Percentiles rank a stretch among this genome's conserved stretches.
These are phyloP conservation scores for Eleginops maclovinus DNA, from an alignment of 2,113 vertebrate species.

Conservation along the genomic window DNA sequence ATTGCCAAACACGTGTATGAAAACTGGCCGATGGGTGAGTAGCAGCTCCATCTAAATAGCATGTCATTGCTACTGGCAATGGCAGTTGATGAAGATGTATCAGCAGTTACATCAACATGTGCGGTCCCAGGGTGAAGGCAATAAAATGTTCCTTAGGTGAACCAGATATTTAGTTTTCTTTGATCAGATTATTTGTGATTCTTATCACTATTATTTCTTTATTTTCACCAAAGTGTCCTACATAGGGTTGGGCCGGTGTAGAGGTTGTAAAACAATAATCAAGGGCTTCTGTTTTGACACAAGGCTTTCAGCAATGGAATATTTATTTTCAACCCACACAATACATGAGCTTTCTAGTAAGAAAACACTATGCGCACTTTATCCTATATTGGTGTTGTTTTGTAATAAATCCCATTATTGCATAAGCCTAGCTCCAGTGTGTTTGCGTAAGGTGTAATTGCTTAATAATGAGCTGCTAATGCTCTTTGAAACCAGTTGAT, in stretches of 20 bases:
- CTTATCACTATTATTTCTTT: background rate
- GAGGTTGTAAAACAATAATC: no score
- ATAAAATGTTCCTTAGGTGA: background rate
- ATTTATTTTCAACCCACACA: no score
- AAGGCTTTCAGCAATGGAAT: no score
- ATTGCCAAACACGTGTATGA: constrained; percentile 98
- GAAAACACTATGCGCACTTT: no score
- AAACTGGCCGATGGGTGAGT: constrained; percentile 99
- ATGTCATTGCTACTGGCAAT: background rate
- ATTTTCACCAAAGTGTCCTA: background rate
- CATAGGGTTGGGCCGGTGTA: no score
- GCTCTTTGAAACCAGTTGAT: constrained; percentile 11
- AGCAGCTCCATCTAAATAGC: constrained; percentile 41
- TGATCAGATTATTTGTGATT: background rate
- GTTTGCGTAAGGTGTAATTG: constrained; percentile 7
- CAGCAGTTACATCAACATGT: background rate
- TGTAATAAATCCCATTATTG: constrained; percentile 9
- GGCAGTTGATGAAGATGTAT: background rate
- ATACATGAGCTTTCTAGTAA: no score
- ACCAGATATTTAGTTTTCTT: background rate
- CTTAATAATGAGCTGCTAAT: constrained; percentile 9
- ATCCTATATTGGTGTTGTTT: background rate
- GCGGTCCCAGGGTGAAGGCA: background rate
- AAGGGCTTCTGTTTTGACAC: no score
- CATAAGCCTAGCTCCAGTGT: constrained; percentile 16